Evolutionary conservation across 2,797 vertebrate species (phyloP).

Genomic region (Heteromormyrus szaboi): DNA sequence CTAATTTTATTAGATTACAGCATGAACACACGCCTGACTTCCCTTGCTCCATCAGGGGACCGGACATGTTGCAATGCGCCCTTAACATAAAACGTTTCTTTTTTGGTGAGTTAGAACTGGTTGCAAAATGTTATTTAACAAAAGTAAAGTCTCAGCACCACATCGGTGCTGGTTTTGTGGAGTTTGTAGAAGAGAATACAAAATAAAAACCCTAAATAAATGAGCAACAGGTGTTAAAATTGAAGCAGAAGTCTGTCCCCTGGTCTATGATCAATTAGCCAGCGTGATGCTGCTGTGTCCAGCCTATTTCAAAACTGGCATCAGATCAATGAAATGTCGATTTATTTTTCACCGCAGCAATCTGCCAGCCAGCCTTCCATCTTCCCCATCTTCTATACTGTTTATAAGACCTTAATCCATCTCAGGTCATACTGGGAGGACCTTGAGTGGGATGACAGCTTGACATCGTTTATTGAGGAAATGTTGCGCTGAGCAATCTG

Average conservation of each 20-base stretch:
- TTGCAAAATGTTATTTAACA: neutral
- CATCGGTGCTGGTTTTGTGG: neutral
- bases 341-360: neutral
- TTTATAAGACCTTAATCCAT: neutral
- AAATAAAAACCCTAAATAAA: neutral
- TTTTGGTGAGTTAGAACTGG: neutral
- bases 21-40: neutral
- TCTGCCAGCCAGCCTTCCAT: neutral
- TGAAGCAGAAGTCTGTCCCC: neutral
- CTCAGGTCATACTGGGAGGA: neutral
- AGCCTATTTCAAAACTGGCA: neutral
- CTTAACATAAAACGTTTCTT: neutral
- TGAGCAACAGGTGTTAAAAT: neutral
- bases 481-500: neutral
- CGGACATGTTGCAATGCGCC: neutral
- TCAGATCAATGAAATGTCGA: neutral
- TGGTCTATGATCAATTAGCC: neutral
- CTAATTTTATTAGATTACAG: neutral
- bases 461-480: neutral
- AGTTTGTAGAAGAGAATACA: neutral
- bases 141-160: neutral
- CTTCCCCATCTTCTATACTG: neutral
- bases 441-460: neutral
- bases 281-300: neutral
- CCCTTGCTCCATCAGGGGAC: neutral